Percentiles rank a stretch among this genome's conserved stretches.
phyloP scores from a whole-genome alignment of 2,797 vertebrate species.

The Pseudochirops corinnae region DNA sequence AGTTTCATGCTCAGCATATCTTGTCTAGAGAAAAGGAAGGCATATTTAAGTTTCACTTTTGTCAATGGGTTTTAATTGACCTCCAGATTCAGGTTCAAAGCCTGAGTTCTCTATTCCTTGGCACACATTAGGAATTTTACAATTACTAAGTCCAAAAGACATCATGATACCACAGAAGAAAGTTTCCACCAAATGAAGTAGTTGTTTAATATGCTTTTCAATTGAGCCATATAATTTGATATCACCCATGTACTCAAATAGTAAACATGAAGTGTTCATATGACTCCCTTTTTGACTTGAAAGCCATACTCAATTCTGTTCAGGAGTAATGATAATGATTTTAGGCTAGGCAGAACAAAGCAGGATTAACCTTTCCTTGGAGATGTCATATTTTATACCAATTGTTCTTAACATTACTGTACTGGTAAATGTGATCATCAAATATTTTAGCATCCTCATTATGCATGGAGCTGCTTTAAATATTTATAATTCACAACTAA shows the following conservation, averaged over 20 bases:
- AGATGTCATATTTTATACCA: background rate
- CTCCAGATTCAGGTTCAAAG: background rate
- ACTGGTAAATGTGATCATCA: background rate
- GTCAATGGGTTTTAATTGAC: background rate
- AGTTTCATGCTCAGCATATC: background rate
- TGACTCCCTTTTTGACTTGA: background rate
- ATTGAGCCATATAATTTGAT: background rate
- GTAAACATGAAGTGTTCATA: background rate
- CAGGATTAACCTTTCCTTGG: background rate
- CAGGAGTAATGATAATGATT: background rate
- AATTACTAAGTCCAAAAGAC: background rate
- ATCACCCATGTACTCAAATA: background rate
- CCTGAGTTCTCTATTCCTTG: background rate
- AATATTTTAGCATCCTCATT: background rate
- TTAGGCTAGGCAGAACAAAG: background rate
- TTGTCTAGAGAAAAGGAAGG: background rate
- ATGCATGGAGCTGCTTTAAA: background rate
- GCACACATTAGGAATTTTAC: background rate
- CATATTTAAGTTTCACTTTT: background rate
- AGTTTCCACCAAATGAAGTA: background rate
- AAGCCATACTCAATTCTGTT: background rate
- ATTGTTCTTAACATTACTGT: background rate
- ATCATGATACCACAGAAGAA: background rate
- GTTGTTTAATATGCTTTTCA: background rate
- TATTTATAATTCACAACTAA: background rate